phyloP scores from a whole-genome alignment of 2,888 invertebrate species.

The Chironomus tentans region DNA sequence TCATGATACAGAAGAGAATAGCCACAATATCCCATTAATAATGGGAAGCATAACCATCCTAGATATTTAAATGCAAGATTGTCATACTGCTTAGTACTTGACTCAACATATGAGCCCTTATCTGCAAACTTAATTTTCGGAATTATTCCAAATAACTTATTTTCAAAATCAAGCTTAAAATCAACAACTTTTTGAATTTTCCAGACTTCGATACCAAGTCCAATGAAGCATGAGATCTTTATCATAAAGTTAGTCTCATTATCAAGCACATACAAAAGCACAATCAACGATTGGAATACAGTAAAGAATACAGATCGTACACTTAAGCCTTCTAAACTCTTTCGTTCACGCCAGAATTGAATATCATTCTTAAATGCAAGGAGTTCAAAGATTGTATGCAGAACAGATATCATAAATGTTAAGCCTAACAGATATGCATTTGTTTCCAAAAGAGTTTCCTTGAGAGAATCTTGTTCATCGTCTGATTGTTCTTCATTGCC shows the following conservation, averaged over 20 bases:
- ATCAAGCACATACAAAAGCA: constrained; percentile 91
- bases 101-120: constrained; percentile 93
- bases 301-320: constrained; percentile 97
- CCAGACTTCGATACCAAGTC: constrained; percentile 95
- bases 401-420: constrained; percentile 83
- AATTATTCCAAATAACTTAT: constrained; percentile 64
- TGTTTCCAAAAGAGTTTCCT: constrained; percentile 92
- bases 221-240: constrained; percentile 86
- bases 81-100: constrained; percentile 90
- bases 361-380: constrained; percentile 99
- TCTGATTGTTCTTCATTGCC: constrained; percentile 51
- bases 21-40: constrained; percentile 84
- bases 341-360: constrained; percentile 98
- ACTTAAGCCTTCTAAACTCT: constrained; percentile 92
- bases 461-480: constrained; percentile 80
- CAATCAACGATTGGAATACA: constrained; percentile 93
- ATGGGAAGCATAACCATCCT: constrained; percentile 91
- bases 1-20: constrained; percentile 94
- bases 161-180: constrained; percentile 65
- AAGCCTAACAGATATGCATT: constrained; percentile 89
- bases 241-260: constrained; percentile 98
- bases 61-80: constrained; percentile 92
- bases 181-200: constrained; percentile 96
- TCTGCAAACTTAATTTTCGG: constrained; percentile 77
- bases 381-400: constrained; percentile 96